Evolutionary conservation across 2,113 vertebrate genomes (phyloP).

Genomic region (Phaetusa simplex): DNA sequence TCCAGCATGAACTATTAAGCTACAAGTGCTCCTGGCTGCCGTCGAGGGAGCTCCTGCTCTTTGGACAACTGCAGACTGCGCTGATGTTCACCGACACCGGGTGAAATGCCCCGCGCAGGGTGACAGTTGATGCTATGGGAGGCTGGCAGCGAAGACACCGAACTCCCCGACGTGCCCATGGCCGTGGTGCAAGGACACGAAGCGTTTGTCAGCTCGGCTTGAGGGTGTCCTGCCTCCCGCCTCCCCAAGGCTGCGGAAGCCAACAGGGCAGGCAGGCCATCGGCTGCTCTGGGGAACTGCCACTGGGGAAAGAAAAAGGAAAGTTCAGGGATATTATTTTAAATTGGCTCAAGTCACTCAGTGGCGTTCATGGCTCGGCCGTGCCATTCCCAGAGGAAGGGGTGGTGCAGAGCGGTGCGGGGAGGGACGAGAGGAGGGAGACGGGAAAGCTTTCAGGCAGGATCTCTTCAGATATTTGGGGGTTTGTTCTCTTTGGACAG

Average conservation of each 20-base stretch:
- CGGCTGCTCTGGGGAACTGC: not conserved
- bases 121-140: not conserved
- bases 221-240: not conserved
- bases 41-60: not conserved
- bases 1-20: not conserved
- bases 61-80: no score
- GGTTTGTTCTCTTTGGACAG: not conserved
- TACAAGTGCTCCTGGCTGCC: not conserved
- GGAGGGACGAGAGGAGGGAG: fast-evolving
- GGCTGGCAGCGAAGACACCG: not conserved
- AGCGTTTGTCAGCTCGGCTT: fast-evolving
- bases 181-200: not conserved
- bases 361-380: not conserved
- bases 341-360: not conserved
- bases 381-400: not conserved
- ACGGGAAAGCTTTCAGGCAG: not conserved
- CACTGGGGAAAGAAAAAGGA: no score
- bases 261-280: fast-evolving
- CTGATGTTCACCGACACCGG: fast-evolving
- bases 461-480: not conserved
- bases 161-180: fast-evolving
- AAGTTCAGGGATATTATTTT: not conserved
- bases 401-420: fast-evolving
- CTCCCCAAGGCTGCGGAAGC: no score
- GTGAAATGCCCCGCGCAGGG: fast-evolving